Evolutionary conservation across 2,797 vertebrate genomes (phyloP).

Genomic region (Chaetodon trifasciatus): DNA sequence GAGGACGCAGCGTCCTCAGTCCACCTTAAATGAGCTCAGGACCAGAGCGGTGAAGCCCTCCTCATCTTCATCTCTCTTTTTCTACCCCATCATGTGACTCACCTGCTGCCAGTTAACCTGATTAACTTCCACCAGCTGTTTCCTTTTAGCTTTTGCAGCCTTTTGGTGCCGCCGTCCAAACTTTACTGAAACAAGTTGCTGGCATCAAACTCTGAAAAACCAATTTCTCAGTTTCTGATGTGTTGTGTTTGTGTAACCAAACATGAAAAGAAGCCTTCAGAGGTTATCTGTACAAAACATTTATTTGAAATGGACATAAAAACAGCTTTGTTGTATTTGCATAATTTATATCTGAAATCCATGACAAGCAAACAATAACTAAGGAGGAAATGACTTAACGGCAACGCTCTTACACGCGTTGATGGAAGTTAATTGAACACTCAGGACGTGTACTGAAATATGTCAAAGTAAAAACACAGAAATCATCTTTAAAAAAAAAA

Average conservation of each 20-base stretch:
- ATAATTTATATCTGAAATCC: conserved; percentile 80
- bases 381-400: conserved; percentile 53
- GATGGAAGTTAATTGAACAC: conserved; percentile 49
- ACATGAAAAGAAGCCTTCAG: conserved; percentile 18
- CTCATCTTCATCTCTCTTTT: too few relatives aligned
- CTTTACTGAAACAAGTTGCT: too few relatives aligned
- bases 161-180: too few relatives aligned
- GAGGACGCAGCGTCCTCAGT: too few relatives aligned
- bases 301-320: conserved; percentile 84
- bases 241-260: background rate
- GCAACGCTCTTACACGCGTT: conserved; percentile 39
- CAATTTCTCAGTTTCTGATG: too few relatives aligned
- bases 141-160: too few relatives aligned
- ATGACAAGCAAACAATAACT: conserved; percentile 76
- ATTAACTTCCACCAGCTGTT: too few relatives aligned
- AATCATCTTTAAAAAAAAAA: conserved; percentile 22
- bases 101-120: too few relatives aligned
- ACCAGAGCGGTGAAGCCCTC: too few relatives aligned
- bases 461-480: conserved; percentile 51
- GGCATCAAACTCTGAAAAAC: too few relatives aligned
- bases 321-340: conserved; percentile 77
- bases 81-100: too few relatives aligned
- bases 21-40: too few relatives aligned
- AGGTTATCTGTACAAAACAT: conserved; percentile 80
- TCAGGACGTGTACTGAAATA: conserved; percentile 59